Conservation (phyloP, 2,797 vertebrate species). For the Menidia menidia region DNA sequence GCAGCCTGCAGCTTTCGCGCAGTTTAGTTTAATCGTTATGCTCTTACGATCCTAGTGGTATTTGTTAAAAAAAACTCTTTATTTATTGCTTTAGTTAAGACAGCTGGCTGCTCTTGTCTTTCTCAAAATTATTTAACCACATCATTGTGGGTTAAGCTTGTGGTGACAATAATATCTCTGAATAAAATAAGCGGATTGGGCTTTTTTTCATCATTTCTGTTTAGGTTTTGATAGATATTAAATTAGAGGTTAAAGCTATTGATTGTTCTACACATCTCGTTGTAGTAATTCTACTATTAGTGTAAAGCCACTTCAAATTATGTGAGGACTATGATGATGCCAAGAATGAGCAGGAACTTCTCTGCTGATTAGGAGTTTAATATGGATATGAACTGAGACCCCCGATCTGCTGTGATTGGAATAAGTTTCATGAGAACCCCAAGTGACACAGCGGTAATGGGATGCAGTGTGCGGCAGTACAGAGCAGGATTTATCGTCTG, state of each 20-base stretch:
- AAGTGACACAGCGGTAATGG: constrained; percentile 64
- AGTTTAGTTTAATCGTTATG: not conserved
- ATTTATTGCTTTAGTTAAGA: not conserved
- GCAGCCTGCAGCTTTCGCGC: no score
- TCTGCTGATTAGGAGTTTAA: constrained; percentile 48
- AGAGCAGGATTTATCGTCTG: constrained; percentile 58
- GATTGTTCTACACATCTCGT: not conserved
- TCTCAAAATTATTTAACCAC: not conserved
- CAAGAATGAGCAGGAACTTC: constrained; percentile 27
- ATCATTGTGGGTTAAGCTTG: not conserved
- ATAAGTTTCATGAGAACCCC: constrained; percentile 35
- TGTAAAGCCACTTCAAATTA: constrained; percentile 17
- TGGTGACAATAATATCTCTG: no score
- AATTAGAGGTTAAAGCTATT: constrained; percentile 13
- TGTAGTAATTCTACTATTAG: constrained; percentile 7
- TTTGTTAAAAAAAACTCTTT: not conserved
- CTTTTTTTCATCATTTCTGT: not conserved
- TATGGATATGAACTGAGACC: constrained; percentile 63
- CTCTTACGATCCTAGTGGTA: not conserved
- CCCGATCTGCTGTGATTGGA: constrained; percentile 33
- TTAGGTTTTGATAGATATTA: not conserved
- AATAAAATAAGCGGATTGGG: not conserved
- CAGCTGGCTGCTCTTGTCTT: no score
- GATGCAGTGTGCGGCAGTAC: constrained; percentile 41
- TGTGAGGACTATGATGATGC: constrained; percentile 12